Evolutionary conservation across 2,113 vertebrate species (phyloP).

Genomic region (Anser brachyrhynchus): DNA sequence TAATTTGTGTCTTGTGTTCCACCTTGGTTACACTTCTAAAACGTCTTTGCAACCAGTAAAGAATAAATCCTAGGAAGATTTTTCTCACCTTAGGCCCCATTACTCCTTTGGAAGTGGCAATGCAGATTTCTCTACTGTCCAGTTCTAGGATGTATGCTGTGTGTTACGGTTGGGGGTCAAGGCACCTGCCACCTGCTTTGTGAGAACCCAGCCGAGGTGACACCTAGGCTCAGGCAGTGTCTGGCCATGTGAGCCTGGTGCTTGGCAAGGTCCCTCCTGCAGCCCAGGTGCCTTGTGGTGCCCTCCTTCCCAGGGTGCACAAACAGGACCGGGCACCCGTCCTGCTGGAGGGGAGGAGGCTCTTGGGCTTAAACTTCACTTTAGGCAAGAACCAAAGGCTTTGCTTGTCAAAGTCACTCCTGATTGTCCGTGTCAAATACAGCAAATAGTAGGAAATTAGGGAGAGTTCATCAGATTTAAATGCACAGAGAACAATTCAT

Average conservation of each 20-base stretch:
- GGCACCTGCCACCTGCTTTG: not conserved
- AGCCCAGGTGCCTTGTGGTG: not conserved
- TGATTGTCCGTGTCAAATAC: not conserved
- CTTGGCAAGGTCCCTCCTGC: not conserved
- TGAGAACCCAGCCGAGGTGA: not conserved
- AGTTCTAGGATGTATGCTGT: not conserved
- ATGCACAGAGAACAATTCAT: not conserved
- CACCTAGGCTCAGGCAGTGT: not conserved
- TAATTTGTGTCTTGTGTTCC: not conserved
- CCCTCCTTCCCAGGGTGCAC: rapidly evolving
- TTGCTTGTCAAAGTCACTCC: not conserved
- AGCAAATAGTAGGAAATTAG: constrained; percentile 12
- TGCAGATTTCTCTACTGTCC: not conserved
- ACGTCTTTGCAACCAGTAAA: not conserved
- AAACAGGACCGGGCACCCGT: not conserved
- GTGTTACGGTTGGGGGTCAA: not conserved
- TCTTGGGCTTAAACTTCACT: not conserved
- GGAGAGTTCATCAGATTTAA: not conserved
- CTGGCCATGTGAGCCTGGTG: not conserved
- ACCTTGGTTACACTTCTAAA: not conserved
- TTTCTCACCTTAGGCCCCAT: not conserved
- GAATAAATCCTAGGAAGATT: not conserved
- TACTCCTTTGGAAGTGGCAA: not conserved
- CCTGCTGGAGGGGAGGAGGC: not conserved
- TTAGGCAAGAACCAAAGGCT: not conserved